phyloP scores from a whole-genome alignment of 2,797 vertebrate species.

The Sarcoramphus papa region DNA sequence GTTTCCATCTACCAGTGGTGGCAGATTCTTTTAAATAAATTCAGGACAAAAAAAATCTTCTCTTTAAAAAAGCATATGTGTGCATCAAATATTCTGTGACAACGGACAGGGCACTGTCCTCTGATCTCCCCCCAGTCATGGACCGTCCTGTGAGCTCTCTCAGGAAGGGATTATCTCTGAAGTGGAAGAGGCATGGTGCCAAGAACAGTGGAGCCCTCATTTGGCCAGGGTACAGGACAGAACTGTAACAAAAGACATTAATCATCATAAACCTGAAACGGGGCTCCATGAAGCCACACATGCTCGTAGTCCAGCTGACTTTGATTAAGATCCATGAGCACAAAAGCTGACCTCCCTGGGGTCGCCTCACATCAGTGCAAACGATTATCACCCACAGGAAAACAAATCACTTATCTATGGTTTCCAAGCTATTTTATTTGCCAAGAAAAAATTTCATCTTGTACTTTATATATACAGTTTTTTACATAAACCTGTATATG shows the following conservation, averaged over 20 bases:
- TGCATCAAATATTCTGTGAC: neutral
- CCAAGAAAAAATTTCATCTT: neutral
- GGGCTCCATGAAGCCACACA: neutral
- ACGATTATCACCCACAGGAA: neutral
- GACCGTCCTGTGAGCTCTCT: neutral
- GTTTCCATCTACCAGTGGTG: neutral
- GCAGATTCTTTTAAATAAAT: neutral
- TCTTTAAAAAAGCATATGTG: neutral
- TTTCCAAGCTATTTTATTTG: neutral
- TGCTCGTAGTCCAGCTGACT: neutral
- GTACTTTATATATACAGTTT: neutral
- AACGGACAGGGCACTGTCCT: neutral
- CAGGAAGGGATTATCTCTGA: neutral
- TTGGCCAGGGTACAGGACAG: neutral
- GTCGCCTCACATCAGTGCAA: neutral
- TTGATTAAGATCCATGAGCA: neutral
- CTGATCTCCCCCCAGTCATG: neutral
- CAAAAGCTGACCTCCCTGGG: neutral
- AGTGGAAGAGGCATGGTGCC: neutral
- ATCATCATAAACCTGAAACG: neutral
- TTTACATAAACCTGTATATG: neutral
- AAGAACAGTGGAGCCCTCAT: neutral
- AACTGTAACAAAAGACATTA: neutral
- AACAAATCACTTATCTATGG: neutral
- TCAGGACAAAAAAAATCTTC: neutral